These are phyloP conservation scores for Ceyx melanurus DNA, from an alignment of 2,113 vertebrate species.

Conservation along the genomic window DNA sequence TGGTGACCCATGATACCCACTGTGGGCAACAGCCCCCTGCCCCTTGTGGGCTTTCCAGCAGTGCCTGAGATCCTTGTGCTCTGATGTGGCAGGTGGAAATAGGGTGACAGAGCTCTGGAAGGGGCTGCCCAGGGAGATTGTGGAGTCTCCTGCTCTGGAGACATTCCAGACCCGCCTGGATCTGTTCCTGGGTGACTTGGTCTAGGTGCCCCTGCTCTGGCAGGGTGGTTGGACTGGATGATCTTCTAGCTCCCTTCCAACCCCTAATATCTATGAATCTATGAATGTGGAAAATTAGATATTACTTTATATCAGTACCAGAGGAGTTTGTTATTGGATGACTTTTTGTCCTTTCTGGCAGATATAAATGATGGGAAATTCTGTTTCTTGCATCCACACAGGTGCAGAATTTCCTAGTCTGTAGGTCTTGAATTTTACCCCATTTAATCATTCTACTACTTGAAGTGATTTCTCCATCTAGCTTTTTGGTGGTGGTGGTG, in stretches of 20 bases:
- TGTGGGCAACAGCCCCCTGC: not conserved
- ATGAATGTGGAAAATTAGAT: not conserved
- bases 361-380: not conserved
- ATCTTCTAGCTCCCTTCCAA: no score
- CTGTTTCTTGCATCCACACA: accelerated
- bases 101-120: no score
- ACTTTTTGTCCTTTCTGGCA: not conserved
- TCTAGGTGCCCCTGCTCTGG: no score
- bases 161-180: no score
- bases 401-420: not conserved
- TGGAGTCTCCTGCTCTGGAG: no score
- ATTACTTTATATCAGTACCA: not conserved
- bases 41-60: not conserved
- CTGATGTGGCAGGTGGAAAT: not conserved
- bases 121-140: no score
- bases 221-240: no score
- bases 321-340: not conserved
- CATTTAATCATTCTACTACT: not conserved
- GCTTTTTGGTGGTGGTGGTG: no score
- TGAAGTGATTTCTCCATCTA: not conserved
- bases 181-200: no score
- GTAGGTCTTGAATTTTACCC: not conserved
- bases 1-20: accelerated
- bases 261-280: no score
- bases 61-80: not conserved